Conservation (phyloP, 2,797 vertebrate species). For the Sardinella longiceps region DNA sequence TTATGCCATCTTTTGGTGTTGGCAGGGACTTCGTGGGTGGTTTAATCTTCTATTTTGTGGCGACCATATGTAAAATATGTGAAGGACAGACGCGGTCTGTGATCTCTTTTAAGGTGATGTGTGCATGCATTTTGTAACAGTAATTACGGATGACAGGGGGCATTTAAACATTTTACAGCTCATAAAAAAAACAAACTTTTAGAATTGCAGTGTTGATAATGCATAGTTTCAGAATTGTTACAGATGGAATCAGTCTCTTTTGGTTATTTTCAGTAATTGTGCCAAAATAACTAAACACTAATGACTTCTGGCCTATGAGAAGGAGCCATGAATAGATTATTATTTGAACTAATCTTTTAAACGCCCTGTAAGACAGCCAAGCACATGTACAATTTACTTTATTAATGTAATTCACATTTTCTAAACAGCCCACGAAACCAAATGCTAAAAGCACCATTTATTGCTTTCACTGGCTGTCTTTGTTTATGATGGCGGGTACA, state of each 20-base stretch:
- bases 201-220: background rate
- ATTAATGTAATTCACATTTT: constrained; percentile 16
- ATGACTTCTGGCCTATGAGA: constrained; percentile 18
- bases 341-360: constrained; percentile 28
- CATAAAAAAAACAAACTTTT: constrained; percentile 18
- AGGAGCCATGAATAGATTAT: background rate
- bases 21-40: background rate
- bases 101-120: background rate
- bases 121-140: background rate
- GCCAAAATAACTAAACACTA: constrained; percentile 24
- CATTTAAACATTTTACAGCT: constrained; percentile 26
- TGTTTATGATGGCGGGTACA: background rate
- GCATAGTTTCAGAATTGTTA: background rate
- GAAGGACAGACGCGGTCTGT: background rate
- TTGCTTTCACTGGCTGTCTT: background rate
- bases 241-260: background rate
- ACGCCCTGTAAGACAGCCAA: background rate
- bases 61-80: background rate
- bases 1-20: background rate
- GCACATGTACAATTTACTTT: constrained; percentile 26
- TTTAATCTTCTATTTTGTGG: background rate
- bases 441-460: background rate
- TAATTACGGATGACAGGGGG: background rate
- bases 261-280: background rate
- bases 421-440: background rate